Base-by-base conservation (phyloP, 2,888 invertebrate species). In the Zygogramma bicolorata region DNA sequence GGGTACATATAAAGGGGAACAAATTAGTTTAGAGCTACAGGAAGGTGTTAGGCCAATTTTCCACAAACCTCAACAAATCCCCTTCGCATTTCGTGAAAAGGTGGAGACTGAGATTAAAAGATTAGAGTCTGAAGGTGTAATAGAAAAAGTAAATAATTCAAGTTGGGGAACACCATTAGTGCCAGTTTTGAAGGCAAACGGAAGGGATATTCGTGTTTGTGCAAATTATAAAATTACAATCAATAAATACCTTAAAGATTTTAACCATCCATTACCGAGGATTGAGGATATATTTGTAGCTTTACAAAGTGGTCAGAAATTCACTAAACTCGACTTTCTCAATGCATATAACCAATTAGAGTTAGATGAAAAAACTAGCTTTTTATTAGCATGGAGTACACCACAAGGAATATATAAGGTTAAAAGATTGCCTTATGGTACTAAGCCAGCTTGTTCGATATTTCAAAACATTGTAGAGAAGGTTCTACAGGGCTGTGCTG, bases 381-480 rank as follows among this genome's bases (percentile, higher is more conserved):
- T 62, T 76, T 84, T 81, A 83, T 83, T 0, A 82, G 85, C 63
- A 63, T 86, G 38, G 69, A 58, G 42, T 18, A 69, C 69, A 10
- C 10, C 58, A 15, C n/a, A 65, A 7, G 69, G 63, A 38, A 57
- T 69, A 25, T 65, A 34, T 38, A 65, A 69, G 20, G 58, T 69
- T 8, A 69, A 81, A 57, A 60, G 84, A 58, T 70, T 85, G 8
- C 81, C 84, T 20, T 85, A 82, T 77, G 86, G 85, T 1, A 81
- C 82, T 60, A 83, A 84, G 38, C 82, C 25, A n/a, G 78, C 84
- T 0, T 82, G 85, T 20, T 81, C 84, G 0, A 84, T 85, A 57
- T 87, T 87, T 73, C 85, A 86, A 67, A 81, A 81, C 69, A 74
- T 76, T n/a, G 65, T 79, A 1, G 77, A 80, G 27, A 78, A 77